Percentiles rank a stretch among this genome's conserved stretches.
Evolutionary conservation across 2,888 invertebrate species (phyloP).

Genomic region (Tanytarsus gracilentus): DNA sequence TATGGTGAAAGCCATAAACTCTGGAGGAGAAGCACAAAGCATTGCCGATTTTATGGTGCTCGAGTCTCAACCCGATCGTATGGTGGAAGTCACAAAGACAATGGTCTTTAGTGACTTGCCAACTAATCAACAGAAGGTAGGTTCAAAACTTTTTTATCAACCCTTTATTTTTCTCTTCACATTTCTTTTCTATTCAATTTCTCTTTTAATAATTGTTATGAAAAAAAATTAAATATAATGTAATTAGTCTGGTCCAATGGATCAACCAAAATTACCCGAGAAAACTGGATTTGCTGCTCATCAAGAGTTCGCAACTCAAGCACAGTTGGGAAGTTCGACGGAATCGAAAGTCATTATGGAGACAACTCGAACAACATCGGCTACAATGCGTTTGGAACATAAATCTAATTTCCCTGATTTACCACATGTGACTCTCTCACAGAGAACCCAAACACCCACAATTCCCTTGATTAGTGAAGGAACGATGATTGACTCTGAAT

Average conservation of each 20-base stretch:
- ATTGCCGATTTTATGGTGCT: conserved; percentile 68
- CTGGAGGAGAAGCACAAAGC: conserved; percentile 73
- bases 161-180: not conserved
- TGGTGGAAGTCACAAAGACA: conserved; percentile 58
- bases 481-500: conserved; percentile 30
- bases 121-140: conserved; percentile 27
- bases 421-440: conserved; percentile 31
- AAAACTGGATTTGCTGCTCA: conserved; percentile 8
- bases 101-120: conserved; percentile 51
- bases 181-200: conserved; percentile 1
- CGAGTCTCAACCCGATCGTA: conserved; percentile 54
- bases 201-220: not conserved
- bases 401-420: conserved; percentile 39
- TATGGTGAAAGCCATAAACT: conserved; percentile 63
- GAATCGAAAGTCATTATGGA: conserved; percentile 44
- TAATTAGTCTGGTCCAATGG: conserved; percentile 17
- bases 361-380: conserved; percentile 44
- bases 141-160: not conserved
- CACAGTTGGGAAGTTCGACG: conserved; percentile 41
- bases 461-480: conserved; percentile 19
- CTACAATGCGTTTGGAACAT: conserved; percentile 45
- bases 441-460: conserved; percentile 31
- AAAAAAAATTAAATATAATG: not conserved
- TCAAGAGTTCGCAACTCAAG: conserved; percentile 36
- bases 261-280: conserved; percentile 1